These are phyloP conservation scores for Theropithecus gelada DNA, from an alignment of 2,113 vertebrate genomes.

Conservation along the genomic window DNA sequence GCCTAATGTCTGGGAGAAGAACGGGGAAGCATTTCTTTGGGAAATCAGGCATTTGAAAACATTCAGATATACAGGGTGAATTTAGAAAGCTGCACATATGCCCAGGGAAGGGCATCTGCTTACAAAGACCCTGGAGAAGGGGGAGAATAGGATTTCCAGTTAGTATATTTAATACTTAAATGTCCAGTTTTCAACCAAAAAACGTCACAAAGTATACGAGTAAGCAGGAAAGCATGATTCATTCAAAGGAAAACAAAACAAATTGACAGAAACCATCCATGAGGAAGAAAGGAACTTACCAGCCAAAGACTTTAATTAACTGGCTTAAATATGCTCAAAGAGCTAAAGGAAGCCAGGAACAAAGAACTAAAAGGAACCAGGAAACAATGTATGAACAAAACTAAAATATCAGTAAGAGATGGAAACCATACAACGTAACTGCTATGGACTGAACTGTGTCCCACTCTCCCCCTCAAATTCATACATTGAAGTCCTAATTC, in stretches of 20 bases:
- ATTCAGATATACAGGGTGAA: background rate
- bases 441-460: no score
- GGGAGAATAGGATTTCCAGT: background rate
- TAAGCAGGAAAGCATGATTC: background rate
- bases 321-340: background rate
- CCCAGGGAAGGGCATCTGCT: background rate
- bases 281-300: background rate
- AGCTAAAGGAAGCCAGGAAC: background rate
- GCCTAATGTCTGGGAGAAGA: background rate
- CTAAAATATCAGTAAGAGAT: background rate
- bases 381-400: background rate
- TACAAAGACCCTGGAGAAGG: background rate
- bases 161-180: background rate
- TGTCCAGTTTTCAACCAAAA: background rate
- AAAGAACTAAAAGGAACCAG: background rate
- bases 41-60: background rate
- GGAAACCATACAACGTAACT: background rate
- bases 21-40: rapidly evolving
- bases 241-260: background rate
- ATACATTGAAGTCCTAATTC: no score
- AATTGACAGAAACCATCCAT: background rate
- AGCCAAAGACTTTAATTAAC: background rate
- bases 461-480: background rate
- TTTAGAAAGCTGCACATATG: background rate
- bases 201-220: background rate